Evolutionary conservation across 2,797 vertebrate genomes (phyloP).

Genomic region (Myripristis jacobus): DNA sequence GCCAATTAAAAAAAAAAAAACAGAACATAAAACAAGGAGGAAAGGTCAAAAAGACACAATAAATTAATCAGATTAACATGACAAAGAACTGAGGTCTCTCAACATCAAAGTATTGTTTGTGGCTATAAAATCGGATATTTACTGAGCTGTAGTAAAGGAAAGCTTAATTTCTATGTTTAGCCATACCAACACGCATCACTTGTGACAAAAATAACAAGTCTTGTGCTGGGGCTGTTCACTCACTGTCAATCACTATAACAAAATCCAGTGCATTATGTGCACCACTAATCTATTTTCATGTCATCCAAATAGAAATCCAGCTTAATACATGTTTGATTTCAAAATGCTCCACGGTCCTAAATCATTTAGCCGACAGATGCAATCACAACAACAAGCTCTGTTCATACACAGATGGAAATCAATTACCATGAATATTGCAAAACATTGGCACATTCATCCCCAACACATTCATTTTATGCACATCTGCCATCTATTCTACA

Average conservation of each 20-base stretch:
- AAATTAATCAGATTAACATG: slow-evolving; percentile 49
- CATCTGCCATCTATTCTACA: slow-evolving; percentile 34
- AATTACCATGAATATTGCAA: slow-evolving; percentile 36
- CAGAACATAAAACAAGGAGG: slow-evolving; percentile 50
- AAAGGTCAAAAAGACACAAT: slow-evolving; percentile 20
- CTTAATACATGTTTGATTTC: slow-evolving; percentile 43
- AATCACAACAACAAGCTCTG: slow-evolving; percentile 48
- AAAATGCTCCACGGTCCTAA: slow-evolving; percentile 56
- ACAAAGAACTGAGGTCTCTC: background rate
- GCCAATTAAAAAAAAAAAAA: slow-evolving; percentile 71
- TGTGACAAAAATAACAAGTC: slow-evolving; percentile 88
- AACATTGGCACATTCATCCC: slow-evolving; percentile 1
- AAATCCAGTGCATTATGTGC: slow-evolving; percentile 88
- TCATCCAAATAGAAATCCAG: slow-evolving; percentile 56
- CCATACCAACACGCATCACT: slow-evolving; percentile 88
- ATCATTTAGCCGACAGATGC: slow-evolving; percentile 54
- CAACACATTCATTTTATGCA: slow-evolving; percentile 38
- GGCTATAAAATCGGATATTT: slow-evolving; percentile 22
- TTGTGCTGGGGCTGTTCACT: slow-evolving; percentile 86
- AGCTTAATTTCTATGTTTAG: slow-evolving; percentile 88
- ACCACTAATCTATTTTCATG: slow-evolving; percentile 78
- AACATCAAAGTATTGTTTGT: background rate
- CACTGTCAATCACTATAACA: slow-evolving; percentile 87
- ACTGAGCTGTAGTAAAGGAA: slow-evolving; percentile 83
- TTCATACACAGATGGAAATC: slow-evolving; percentile 51